These are phyloP conservation scores for Esox masquinongy DNA, from an alignment of 2,797 vertebrate species.

Conservation along the genomic window DNA sequence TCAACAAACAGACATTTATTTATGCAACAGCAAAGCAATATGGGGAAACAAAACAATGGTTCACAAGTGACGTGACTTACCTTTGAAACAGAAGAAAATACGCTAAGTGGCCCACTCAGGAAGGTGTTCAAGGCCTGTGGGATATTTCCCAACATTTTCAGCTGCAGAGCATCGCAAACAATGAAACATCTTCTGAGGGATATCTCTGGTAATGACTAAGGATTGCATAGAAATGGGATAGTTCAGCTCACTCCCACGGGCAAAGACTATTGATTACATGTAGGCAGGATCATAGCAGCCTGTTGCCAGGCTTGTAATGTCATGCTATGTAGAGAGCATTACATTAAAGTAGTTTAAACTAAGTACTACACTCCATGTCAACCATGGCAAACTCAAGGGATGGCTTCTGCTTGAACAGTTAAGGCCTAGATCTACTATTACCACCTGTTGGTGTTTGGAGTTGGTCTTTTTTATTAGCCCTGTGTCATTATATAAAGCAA, in stretches of 20 bases:
- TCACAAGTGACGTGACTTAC: not conserved
- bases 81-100: not conserved
- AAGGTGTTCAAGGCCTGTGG: constrained; percentile 2
- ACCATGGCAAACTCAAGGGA: not conserved
- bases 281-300: not conserved
- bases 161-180: not conserved
- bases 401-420: not conserved
- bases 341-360: not conserved
- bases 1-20: constrained; percentile 14
- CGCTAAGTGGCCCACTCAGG: not conserved
- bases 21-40: constrained; percentile 1
- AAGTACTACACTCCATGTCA: not conserved
- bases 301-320: not conserved
- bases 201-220: not conserved
- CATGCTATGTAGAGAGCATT: not conserved
- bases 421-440: too few relatives aligned
- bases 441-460: not conserved
- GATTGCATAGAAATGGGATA: not conserved
- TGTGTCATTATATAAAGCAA: not conserved
- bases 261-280: not conserved
- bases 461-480: not conserved
- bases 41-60: not conserved
- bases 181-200: not conserved
- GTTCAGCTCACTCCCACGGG: not conserved
- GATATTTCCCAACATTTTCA: not conserved